Percentiles rank a stretch among this genome's conserved stretches.
Conservation (phyloP, 2,113 vertebrate species). For the Zapornia atra region DNA sequence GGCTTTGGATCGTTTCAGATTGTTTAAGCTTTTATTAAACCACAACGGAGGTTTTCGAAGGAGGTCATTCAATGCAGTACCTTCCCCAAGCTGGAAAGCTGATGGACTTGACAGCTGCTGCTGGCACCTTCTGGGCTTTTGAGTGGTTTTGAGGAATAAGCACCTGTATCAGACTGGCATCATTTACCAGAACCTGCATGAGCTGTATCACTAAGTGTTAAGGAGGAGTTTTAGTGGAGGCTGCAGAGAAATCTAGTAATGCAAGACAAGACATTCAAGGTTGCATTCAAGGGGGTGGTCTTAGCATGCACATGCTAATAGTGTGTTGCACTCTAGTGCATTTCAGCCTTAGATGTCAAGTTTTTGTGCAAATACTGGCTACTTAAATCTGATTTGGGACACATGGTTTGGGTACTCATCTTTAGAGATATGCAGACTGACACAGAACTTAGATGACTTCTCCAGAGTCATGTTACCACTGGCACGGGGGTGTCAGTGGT, state of each 20-base stretch:
- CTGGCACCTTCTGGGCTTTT: background rate
- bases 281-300: background rate
- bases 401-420: background rate
- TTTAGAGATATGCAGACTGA: background rate
- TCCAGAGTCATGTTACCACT: background rate
- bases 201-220: background rate
- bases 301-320: background rate
- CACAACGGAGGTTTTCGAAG: background rate
- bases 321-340: background rate
- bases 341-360: background rate
- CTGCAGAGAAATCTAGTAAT: background rate
- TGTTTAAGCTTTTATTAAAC: background rate
- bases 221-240: background rate
- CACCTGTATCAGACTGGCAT: background rate
- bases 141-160: background rate
- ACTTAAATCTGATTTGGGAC: background rate
- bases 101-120: background rate
- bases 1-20: background rate
- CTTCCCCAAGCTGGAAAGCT: background rate
- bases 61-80: background rate
- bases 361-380: slow-evolving; percentile 37
- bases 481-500: background rate
- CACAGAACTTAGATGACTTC: background rate
- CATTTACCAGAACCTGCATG: background rate
- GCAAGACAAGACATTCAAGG: background rate